A percentile compares a stretch with the other conserved stretches of the same genome.
Conservation (phyloP, 1,140 invertebrate species). For the Drosophila chauvacae region DNA sequence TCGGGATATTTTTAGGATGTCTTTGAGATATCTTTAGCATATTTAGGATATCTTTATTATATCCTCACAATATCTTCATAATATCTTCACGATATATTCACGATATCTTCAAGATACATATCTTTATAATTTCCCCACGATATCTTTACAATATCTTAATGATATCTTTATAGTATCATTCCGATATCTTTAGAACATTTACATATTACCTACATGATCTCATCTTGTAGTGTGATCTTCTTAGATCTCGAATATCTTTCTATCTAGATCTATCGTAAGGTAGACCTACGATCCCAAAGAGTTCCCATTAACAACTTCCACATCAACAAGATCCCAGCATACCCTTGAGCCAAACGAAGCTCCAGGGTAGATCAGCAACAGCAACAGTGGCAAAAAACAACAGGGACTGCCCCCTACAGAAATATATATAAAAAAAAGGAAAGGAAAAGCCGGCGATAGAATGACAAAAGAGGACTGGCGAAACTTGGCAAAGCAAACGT, state of each 20-base stretch:
- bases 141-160: neutral
- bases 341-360: constrained; percentile 2
- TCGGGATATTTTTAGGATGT: neutral
- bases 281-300: neutral
- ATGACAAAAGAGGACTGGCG: constrained; percentile 12
- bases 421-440: constrained; percentile 14
- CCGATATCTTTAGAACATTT: neutral
- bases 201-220: neutral
- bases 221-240: neutral
- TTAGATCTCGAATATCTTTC: neutral
- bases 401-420: neutral
- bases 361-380: constrained; percentile 16
- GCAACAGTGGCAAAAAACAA: constrained; percentile 32
- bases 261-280: neutral
- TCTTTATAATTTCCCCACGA: neutral
- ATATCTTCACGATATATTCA: neutral
- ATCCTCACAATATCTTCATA: neutral
- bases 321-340: neutral
- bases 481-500: constrained; percentile 63
- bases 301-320: neutral
- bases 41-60: too few relatives aligned
- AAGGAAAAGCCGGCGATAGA: constrained; percentile 2
- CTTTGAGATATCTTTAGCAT: neutral
- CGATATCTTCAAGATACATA: neutral
- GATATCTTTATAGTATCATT: neutral